Evolutionary conservation across 2,113 vertebrate species (phyloP), one percentile per base, ranked within the genome.

Genomic region (Oryzias javanicus): DNA sequence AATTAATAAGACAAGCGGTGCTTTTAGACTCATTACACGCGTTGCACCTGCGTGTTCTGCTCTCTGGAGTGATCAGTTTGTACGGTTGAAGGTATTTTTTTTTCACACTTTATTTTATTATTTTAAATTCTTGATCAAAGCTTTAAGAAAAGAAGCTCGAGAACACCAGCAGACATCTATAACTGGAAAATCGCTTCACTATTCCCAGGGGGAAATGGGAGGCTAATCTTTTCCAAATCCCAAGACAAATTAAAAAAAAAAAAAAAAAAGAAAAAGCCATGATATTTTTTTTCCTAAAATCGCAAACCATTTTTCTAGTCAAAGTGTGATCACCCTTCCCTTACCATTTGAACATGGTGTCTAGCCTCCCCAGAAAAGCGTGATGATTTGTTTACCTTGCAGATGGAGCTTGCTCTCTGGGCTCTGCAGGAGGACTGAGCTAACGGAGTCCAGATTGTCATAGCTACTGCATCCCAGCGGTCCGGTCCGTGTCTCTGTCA

Each of bases 381-480:
- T 56, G 44, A 42, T 57, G 55, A 64, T 61, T 53, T 83, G 78
- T 83, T 90, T 90, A 98, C 97, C 97, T 96, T 98, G 97, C 84
- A 99, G 93, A 80, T 99, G 97, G 84, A 99, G 92, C 89, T 98
- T 98, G 93, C 96, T 99, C 91, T 99, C 97, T 5, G 96, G 96
- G 91, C 97, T 99, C 90, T 99, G 97, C 81, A 99, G 94, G 74
- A 99, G 94, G 86, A 99, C 94, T 1, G 97, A 98, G 92, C 97
- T 99, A 82, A 99, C 97, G 35, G 97, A 98, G 94, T 99, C 97
- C 91, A 99, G 94, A 93, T 98, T 99, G 91, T 99, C 97, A 16
- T 99, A 99, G 91, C 96, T 99, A 89, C 96, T 99, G 90, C 97
- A 99, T 80, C 97, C 97, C 86, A 99, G 84, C 0, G 97, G 97